Percentiles rank a stretch among this genome's conserved stretches.
Evolutionary conservation across 2,797 vertebrate species (phyloP).

Genomic region (Coregonus sp.): DNA sequence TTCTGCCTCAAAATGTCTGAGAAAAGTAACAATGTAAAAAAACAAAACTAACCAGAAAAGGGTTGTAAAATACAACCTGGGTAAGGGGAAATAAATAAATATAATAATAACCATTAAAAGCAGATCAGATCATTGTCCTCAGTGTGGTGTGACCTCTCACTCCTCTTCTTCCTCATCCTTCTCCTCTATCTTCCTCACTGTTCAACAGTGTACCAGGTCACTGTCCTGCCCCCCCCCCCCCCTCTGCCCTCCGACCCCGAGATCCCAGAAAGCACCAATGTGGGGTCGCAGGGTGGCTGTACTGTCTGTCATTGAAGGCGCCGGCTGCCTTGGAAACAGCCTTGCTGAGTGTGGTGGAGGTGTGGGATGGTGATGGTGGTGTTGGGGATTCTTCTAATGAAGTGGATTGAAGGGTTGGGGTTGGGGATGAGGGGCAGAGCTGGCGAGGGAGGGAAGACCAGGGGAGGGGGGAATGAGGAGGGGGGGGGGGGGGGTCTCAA

Average conservation of each 20-base stretch:
- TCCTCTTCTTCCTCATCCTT: constrained; percentile 28
- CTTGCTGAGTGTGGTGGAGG: constrained; percentile 40
- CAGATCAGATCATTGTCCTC: constrained; percentile 46
- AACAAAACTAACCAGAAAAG: constrained; percentile 22
- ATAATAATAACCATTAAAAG: constrained; percentile 48
- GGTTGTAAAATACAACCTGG: not conserved
- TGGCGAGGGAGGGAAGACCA: constrained; percentile 17
- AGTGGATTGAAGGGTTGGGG: constrained; percentile 41
- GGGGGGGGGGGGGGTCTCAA: constrained; percentile 81
- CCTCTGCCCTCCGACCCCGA: constrained; percentile 4
- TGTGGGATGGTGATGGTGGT: constrained; percentile 15
- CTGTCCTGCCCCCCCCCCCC: constrained; percentile 38
- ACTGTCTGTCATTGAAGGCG: constrained; percentile 52
- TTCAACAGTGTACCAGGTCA: constrained; percentile 68
- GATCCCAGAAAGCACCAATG: constrained; percentile 47
- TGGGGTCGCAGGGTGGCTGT: constrained; percentile 38
- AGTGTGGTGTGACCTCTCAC: constrained; percentile 34
- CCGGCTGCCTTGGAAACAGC: constrained; percentile 54
- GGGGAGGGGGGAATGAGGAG: constrained; percentile 49
- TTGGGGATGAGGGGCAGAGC: constrained; percentile 39
- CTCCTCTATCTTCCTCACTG: constrained; percentile 48
- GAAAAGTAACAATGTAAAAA: constrained; percentile 39
- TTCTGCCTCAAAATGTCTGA: constrained; percentile 73
- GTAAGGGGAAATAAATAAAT: constrained; percentile 71
- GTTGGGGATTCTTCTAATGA: constrained; percentile 45